A percentile compares a stretch with the other conserved stretches of the same genome.
Conservation (phyloP, 2,888 invertebrate species). For the Dioctria linearis region DNA sequence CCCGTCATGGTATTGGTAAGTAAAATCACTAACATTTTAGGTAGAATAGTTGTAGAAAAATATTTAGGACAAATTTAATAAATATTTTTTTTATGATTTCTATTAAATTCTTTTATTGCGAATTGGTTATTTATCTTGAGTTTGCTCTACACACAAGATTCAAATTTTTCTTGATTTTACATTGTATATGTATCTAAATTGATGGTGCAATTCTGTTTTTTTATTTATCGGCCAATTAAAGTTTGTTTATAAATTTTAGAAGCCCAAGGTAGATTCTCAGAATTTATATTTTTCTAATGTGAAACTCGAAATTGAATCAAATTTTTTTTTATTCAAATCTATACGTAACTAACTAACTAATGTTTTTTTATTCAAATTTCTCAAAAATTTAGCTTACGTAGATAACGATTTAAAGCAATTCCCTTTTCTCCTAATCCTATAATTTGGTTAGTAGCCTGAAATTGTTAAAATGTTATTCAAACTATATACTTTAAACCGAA, state of each 20-base stretch:
- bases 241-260: slow-evolving; percentile 10
- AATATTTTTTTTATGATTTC: slow-evolving; percentile 9
- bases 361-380: too few species aligned
- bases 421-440: too few species aligned
- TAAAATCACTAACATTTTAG: slow-evolving; percentile 58
- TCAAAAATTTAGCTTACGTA: too few species aligned
- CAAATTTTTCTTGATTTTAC: slow-evolving; percentile 39
- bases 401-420: too few species aligned
- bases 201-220: slow-evolving; percentile 5
- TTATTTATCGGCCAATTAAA: slow-evolving; percentile 15
- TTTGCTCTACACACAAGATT: slow-evolving; percentile 48
- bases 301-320: background rate
- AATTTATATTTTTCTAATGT: background rate
- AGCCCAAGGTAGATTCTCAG: slow-evolving; percentile 1
- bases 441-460: too few species aligned
- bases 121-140: slow-evolving; percentile 24
- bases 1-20: slow-evolving; percentile 73
- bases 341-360: too few species aligned
- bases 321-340: too few species aligned
- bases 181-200: background rate
- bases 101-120: slow-evolving; percentile 20
- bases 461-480: too few species aligned
- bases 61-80: slow-evolving; percentile 6
- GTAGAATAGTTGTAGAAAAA: slow-evolving; percentile 18
- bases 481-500: too few species aligned